Base-by-base conservation (phyloP, 2,888 invertebrate genomes). In the Acanthosepion esculentum region DNA sequence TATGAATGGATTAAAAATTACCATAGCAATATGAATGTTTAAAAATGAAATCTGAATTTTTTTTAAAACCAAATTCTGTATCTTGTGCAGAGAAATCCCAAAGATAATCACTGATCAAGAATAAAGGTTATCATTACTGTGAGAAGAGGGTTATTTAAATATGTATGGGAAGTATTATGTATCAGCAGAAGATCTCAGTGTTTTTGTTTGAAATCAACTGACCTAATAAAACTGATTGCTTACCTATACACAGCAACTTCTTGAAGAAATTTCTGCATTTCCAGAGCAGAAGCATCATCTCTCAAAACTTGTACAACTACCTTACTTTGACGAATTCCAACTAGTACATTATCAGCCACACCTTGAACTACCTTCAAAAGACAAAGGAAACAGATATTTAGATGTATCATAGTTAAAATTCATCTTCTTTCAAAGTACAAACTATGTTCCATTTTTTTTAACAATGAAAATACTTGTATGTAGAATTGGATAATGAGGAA, bases 271-370 rank as follows among this genome's bases (percentile, higher is more conserved):
- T 98, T 98, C 95, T 98, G 98, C 97, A 98, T 98, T 96, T 99
- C 98, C 94, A 98, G 98, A n/a, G 98, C 98, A 29, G 98, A 98
- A 29, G 98, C 98, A 96, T 98, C 98, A 96, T 98, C 98, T 95
- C 98, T 98, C 91, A 99, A 98, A 95, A 98, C 98, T 97, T 98
- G 98, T 12, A 99, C 98, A n/a, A 98, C 98, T n/a, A 98, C 98
- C 53, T 98, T 98, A 10, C 97, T 97, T 92, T 96, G 96, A 96
- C 97, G 96, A 95, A 96, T 96, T 78, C 96, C 97, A 95, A 96
- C 96, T 53, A 96, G 97, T 96, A 98, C 97, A 94, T 97, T 97
- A 95, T 98, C 98, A 4, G 98, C 98, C 96, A 98, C 98, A 18
- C 98, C 98, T 97, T 98, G 98, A 10, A 99, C 98, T 33, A 98